Conservation (phyloP, 2,888 invertebrate genomes). For the Leistus spinibarbis region DNA sequence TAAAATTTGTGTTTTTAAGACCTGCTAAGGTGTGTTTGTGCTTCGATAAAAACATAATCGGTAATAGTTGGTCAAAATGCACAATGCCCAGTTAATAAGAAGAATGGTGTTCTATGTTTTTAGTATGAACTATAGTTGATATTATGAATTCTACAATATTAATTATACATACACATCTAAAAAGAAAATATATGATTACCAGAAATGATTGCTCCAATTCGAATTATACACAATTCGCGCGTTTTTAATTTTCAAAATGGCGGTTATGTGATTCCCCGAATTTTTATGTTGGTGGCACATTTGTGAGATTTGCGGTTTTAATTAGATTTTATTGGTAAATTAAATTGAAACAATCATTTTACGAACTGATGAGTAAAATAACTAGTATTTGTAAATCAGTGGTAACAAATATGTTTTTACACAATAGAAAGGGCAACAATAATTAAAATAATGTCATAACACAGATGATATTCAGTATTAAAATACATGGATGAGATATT, state of each 20-base stretch:
- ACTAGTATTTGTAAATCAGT: no score
- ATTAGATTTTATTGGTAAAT: no score
- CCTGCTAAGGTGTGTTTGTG: background rate
- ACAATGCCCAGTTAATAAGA: constrained; percentile 20
- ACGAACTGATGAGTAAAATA: background rate
- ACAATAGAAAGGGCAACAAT: background rate
- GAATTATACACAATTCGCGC: no score
- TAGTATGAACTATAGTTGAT: constrained; percentile 12
- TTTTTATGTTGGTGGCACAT: no score
- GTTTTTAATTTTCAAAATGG: no score
- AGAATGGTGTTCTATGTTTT: constrained; percentile 1
- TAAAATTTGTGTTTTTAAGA: no score
- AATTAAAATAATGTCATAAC: background rate
- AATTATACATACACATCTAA: constrained; percentile 22
- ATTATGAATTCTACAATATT: constrained; percentile 22
- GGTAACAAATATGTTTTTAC: background rate
- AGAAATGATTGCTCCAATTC: background rate
- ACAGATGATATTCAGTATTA: background rate
- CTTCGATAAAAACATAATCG: background rate
- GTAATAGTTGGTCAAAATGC: constrained; percentile 1
- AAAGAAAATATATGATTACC: constrained; percentile 8
- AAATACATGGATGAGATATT: background rate
- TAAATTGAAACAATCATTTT: background rate
- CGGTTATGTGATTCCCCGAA: no score
- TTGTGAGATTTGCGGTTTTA: no score